Base-by-base conservation (phyloP, 2,888 invertebrate species). In the Carterocephalus palaemon region DNA sequence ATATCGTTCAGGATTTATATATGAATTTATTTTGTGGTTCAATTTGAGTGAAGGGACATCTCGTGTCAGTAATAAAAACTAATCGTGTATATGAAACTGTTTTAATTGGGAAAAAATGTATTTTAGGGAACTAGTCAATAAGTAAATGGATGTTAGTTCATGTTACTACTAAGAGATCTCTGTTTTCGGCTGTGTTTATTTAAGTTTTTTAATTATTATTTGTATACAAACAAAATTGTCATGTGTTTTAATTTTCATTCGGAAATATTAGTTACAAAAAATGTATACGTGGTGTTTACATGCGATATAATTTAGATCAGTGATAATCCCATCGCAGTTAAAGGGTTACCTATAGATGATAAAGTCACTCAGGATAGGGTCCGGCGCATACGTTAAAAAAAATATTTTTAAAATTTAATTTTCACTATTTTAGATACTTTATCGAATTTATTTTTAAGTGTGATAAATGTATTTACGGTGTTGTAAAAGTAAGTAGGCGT, bases 121-220 rank as follows among this genome's bases (percentile, higher is more conserved):
- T 29, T 29, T 36, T 29, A 29, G 28, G 10, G 12, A 22, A 36
- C 60, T 56, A 60, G 57, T 55, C 51, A 43, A 46, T 47, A 46
- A 51, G 46, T 53, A 36, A 46, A 33, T 48, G 15, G 36, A 26
- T 22, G 17, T 51, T 47, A 59, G 57, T 38, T 41, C 24, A 53
- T 46, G 51, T 51, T 46, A 31, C 48, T 52, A 49, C 56, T 70
- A 29, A 36, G 36, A 68, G 79, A 80, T 83, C 81, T 82, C 81
- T 61, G 59, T 73, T 64, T 77, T 65, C 68, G 83, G 83, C 83
- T 84, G 83, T 83, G 83, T 78, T 72, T 62, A 59, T 57, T 60
- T 72, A 67, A 53, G 53, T 59, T 63, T 62, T 52, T 54, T 64
- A 31, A 29, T 9, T 15, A n/a, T n/a, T n/a, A n/a, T n/a, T n/a